Base-by-base conservation (phyloP, 1,140 invertebrate species). In the Daktulosphaira vitifoliae region DNA sequence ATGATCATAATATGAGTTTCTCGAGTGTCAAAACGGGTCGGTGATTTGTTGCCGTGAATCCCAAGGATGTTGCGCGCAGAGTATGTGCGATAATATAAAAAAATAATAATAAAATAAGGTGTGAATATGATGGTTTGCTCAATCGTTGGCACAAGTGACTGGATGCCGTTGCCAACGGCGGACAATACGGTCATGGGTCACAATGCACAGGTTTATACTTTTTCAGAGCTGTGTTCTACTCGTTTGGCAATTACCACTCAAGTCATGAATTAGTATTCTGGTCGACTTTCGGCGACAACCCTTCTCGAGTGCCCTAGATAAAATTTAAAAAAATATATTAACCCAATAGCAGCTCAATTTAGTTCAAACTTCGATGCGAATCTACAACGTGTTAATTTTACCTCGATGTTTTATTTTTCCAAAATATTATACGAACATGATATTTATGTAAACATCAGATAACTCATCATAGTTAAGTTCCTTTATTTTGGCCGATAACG, bases 81-180 rank as follows among this genome's bases (percentile, higher is more conserved):
- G 44, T 20, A 16, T 44, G 1, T 7, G 29, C 29, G 29, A 33
- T 33, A 11, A 11, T 3, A 11, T 23, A 49, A 49, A 54, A 54
- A 26, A 44, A 23, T n/a, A 18, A 29, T 20, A 44, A 62, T 18
- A 59, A 20, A 48, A n/a, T 26, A 48, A 62, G 56, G 42, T 46
- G 56, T 46, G 56, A 62, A 46, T 29, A 62, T 46, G 56, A 62
- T 23, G 42, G 56, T 62, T 62, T 62, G 56, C 56, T 39, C 29
- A 62, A 62, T 62, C 56, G 56, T 62, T 62, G 56, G 56, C 56
- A 62, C 56, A 33, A 39, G 42, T 48, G 56, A 46, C 56, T 39
- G 56, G 56, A 25, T 48, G 56, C 26, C 56, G 56, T 48, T 62
- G 39, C 56, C 56, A 62, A 62, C 56, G 56, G 56, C 42, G 23